phyloP scores from a whole-genome alignment of 2,797 vertebrate species.

The Lacerta bilineata region DNA sequence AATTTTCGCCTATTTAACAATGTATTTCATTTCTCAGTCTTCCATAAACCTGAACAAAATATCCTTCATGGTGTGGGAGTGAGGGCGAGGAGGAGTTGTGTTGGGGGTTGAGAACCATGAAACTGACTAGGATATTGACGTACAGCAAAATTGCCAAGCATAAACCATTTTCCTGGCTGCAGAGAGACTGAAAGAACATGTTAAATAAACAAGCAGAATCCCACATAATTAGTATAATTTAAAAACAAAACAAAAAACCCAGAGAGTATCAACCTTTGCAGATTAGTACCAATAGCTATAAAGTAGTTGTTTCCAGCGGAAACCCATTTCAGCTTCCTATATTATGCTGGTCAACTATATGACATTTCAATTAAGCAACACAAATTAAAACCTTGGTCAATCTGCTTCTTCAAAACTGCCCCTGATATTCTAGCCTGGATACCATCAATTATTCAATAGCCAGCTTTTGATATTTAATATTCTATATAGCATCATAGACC shows the following conservation, averaged over 20 bases:
- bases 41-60: conserved; percentile 56
- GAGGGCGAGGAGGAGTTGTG: neutral
- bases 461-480: too few relatives aligned
- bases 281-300: neutral
- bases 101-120: conserved; percentile 15
- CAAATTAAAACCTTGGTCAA: neutral
- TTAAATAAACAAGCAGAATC: conserved; percentile 8
- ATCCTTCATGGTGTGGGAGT: conserved; percentile 26
- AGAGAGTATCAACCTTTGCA: neutral
- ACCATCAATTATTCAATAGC: too few relatives aligned
- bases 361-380: too few relatives aligned
- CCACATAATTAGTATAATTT: conserved; percentile 49
- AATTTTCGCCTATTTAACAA: conserved; percentile 57
- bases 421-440: too few relatives aligned
- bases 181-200: conserved; percentile 28
- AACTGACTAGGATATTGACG: conserved; percentile 47
- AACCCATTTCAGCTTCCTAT: too few relatives aligned
- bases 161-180: conserved; percentile 27
- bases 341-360: too few relatives aligned
- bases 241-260: neutral
- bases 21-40: conserved; percentile 44
- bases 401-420: too few relatives aligned
- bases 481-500: neutral
- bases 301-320: neutral
- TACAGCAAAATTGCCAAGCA: conserved; percentile 33